Conservation (phyloP, 2,113 vertebrate species). For the Oxyruncus cristatus region DNA sequence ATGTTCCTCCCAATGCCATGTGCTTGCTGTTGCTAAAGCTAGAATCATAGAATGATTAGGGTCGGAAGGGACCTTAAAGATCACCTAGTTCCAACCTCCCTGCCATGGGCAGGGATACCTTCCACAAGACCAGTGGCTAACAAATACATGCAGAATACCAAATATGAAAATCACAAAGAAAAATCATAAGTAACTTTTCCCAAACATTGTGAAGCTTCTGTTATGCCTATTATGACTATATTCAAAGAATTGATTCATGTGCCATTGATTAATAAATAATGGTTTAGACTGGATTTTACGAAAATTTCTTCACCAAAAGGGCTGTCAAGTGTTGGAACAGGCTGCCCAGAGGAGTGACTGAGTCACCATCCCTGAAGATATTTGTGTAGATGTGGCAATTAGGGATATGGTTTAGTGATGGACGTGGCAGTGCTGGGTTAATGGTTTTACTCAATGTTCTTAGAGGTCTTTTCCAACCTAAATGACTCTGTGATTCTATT, state of each 20-base stretch:
- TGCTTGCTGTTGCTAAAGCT: not conserved
- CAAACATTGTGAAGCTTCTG: not conserved
- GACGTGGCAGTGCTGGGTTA: not conserved
- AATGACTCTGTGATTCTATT: not conserved
- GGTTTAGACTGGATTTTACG: not conserved
- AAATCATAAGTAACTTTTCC: not conserved
- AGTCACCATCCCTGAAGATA: not conserved
- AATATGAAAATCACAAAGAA: not conserved
- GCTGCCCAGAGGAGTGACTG: not conserved
- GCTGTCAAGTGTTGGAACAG: not conserved
- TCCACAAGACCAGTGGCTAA: not conserved
- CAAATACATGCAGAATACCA: not conserved
- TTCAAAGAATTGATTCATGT: not conserved
- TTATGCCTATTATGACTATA: not conserved
- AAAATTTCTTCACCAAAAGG: not conserved
- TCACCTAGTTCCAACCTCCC: not conserved
- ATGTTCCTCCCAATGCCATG: not conserved
- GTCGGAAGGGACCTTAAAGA: not conserved
- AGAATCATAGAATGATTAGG: not conserved
- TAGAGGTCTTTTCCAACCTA: not conserved
- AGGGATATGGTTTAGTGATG: not conserved
- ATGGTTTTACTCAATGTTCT: not conserved
- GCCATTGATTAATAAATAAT: not conserved
- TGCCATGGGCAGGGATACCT: not conserved
- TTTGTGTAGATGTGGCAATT: not conserved